These are phyloP conservation scores for Brachycybe producta DNA, from an alignment of 2,888 invertebrate species.

Conservation along the genomic window DNA sequence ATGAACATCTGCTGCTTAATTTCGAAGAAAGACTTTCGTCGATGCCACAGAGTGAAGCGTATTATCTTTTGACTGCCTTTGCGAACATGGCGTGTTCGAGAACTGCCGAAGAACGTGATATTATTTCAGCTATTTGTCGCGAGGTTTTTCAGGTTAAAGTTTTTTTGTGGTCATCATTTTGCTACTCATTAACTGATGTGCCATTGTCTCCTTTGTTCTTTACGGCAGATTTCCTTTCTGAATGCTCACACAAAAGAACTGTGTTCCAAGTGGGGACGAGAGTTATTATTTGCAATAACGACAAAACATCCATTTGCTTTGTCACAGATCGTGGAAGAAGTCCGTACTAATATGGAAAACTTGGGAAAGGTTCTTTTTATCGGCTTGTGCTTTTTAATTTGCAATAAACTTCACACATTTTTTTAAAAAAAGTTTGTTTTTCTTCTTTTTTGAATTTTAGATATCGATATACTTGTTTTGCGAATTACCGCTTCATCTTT, in stretches of 20 bases:
- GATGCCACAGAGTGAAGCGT: constrained; percentile 56
- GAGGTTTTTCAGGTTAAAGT: constrained; percentile 52
- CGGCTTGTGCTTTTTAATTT: background rate
- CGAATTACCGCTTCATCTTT: constrained; percentile 53
- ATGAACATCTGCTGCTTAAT: constrained; percentile 28
- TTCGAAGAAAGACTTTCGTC: constrained; percentile 51
- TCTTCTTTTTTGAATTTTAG: constrained; percentile 29
- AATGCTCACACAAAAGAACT: constrained; percentile 52
- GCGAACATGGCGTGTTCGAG: constrained; percentile 64
- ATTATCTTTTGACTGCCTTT: constrained; percentile 62
- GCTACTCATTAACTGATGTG: constrained; percentile 41
- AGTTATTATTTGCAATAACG: constrained; percentile 54
- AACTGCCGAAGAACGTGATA: constrained; percentile 44
- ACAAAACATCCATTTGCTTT: constrained; percentile 54
- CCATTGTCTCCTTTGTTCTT: no score
- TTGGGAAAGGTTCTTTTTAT: constrained; percentile 18
- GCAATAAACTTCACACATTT: no score
- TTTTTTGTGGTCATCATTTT: constrained; percentile 44
- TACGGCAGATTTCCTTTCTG: constrained; percentile 63
- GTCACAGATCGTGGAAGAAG: constrained; percentile 45
- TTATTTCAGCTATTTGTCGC: constrained; percentile 50
- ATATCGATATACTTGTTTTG: constrained; percentile 54
- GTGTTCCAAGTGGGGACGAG: constrained; percentile 59
- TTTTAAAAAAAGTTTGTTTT: background rate
- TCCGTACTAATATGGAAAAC: constrained; percentile 18